Evolutionary conservation across 2,113 vertebrate species (phyloP).

Genomic region (Girardinichthys multiradiatus): DNA sequence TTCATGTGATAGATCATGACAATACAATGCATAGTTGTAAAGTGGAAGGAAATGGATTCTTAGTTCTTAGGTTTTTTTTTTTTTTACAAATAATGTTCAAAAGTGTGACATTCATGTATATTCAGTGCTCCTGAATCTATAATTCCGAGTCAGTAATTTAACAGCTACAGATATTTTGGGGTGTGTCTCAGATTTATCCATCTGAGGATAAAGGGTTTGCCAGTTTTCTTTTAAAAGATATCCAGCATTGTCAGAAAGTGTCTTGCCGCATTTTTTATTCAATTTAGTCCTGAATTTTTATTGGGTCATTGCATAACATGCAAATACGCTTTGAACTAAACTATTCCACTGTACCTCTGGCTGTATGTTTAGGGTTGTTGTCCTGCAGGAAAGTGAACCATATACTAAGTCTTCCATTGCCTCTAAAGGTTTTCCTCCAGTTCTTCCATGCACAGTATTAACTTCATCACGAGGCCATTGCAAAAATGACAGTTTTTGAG

Average conservation of each 20-base stretch:
- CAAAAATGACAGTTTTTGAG: no score
- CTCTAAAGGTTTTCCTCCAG: no score
- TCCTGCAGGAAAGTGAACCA: no score
- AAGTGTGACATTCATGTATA: neutral
- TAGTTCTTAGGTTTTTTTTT: neutral
- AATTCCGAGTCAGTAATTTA: neutral
- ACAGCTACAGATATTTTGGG: neutral
- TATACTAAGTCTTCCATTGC: no score
- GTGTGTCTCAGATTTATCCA: no score
- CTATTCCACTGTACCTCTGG: no score
- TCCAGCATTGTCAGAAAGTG: neutral
- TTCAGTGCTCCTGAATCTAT: neutral
- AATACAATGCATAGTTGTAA: neutral
- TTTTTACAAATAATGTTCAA: neutral
- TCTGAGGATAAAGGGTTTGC: neutral
- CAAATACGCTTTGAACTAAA: no score
- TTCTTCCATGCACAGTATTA: no score
- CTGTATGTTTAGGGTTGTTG: no score
- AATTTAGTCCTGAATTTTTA: neutral
- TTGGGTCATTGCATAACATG: neutral
- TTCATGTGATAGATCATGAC: neutral
- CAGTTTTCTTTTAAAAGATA: neutral
- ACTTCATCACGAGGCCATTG: no score
- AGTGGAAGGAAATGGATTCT: neutral
- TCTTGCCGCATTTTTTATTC: neutral